Conservation (phyloP, 2,797 vertebrate genomes). For the Artibeus jamaicensis region DNA sequence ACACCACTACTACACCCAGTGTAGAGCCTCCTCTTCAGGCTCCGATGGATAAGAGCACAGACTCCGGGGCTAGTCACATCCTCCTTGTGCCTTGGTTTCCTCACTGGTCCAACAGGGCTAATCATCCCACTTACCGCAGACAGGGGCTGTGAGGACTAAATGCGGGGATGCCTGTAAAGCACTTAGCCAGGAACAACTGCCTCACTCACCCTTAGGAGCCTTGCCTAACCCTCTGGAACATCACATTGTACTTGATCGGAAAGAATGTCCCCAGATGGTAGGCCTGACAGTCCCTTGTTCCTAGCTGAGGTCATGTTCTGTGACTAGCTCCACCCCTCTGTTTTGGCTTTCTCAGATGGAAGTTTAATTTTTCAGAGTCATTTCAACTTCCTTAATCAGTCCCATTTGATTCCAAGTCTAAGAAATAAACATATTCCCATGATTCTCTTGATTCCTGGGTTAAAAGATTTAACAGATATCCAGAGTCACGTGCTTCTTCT, state of each 20-base stretch:
- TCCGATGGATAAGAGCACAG: neutral
- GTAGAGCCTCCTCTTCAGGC: neutral
- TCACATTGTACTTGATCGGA: neutral
- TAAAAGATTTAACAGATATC: constrained; percentile 33
- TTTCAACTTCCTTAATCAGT: constrained; percentile 1
- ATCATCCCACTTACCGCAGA: no score
- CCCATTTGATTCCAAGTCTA: constrained; percentile 10
- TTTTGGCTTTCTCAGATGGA: constrained; percentile 18
- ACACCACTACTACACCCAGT: neutral
- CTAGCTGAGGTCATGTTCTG: neutral
- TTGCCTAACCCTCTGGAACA: neutral
- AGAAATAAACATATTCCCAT: neutral
- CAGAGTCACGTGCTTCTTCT: neutral
- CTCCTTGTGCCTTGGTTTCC: neutral
- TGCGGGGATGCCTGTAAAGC: neutral
- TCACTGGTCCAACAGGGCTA: neutral
- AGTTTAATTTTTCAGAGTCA: constrained; percentile 22
- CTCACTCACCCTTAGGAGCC: neutral
- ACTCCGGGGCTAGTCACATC: neutral
- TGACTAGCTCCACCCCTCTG: neutral
- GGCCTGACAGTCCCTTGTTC: neutral
- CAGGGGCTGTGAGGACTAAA: neutral
- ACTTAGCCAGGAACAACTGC: neutral
- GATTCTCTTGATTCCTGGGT: constrained; percentile 7
- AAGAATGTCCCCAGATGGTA: neutral